These are phyloP conservation scores for Steinernema feltiae DNA, from an alignment of 1,140 invertebrate genomes.

Conservation along the genomic window DNA sequence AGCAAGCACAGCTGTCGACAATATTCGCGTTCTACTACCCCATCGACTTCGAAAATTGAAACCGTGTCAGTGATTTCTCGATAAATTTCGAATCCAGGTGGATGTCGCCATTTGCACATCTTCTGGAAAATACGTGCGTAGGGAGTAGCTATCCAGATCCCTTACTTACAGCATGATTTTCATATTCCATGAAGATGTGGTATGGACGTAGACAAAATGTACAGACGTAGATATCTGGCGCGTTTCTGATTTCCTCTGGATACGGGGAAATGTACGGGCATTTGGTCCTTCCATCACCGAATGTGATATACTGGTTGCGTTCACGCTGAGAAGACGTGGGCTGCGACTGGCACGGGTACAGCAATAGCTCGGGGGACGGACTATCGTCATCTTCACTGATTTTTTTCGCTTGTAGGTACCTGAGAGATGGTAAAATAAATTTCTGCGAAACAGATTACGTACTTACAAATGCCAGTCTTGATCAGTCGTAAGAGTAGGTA, in stretches of 20 bases:
- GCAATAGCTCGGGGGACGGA: background rate
- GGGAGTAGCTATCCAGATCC: constrained; percentile 18
- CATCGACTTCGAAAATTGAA: constrained; percentile 98
- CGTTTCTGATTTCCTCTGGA: constrained; percentile 28
- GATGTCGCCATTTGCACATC: constrained; percentile 88
- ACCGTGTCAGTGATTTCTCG: constrained; percentile 74
- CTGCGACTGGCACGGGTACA: background rate
- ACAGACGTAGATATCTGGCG: constrained; percentile 37
- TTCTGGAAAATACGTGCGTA: constrained; percentile 48
- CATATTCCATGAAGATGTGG: constrained; percentile 24
- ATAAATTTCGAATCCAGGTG: constrained; percentile 98
- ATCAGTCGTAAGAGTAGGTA: background rate
- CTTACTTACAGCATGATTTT: constrained; percentile 37
- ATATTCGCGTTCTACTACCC: constrained; percentile 72
- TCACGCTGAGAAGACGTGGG: background rate
- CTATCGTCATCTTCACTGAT: background rate
- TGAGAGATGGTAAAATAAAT: constrained; percentile 10
- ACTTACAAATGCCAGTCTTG: constrained; percentile 20
- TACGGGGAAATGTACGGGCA: constrained; percentile 25
- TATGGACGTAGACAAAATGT: constrained; percentile 39
- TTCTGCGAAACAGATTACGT: background rate
- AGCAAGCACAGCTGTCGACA: constrained; percentile 93
- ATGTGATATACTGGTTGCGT: constrained; percentile 3
- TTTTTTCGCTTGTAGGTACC: background rate
- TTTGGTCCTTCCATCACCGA: constrained; percentile 3